phyloP scores from a whole-genome alignment of 2,113 vertebrate species.

The Tragelaphus buxtoni region DNA sequence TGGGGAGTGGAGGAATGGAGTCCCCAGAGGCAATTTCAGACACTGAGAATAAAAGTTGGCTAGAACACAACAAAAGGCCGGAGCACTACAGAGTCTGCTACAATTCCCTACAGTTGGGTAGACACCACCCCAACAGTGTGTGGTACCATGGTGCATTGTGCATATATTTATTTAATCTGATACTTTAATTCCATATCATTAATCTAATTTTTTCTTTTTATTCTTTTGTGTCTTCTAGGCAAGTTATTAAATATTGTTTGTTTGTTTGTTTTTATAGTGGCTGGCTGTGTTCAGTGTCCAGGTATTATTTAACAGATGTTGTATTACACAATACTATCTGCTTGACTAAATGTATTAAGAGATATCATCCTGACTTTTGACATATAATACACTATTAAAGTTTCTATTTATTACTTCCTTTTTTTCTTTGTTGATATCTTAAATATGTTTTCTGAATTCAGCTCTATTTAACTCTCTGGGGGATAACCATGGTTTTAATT shows the following conservation, averaged over 20 bases:
- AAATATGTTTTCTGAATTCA: background rate
- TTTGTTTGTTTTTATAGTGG: background rate
- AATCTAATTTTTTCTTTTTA: background rate
- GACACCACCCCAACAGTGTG: background rate
- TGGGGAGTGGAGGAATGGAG: background rate
- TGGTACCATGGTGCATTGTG: background rate
- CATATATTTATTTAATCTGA: background rate
- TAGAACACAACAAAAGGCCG: background rate
- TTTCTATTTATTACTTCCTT: background rate
- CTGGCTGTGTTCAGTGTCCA: background rate
- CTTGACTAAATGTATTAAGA: background rate
- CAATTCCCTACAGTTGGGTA: background rate
- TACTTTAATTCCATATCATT: background rate
- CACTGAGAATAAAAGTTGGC: background rate
- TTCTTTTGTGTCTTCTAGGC: background rate
- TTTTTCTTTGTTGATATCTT: background rate
- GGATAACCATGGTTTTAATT: background rate
- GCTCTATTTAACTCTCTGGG: background rate
- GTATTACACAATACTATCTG: background rate
- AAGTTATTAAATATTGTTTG: background rate
- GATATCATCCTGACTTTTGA: background rate
- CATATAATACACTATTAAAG: background rate
- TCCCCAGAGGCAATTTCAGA: background rate
- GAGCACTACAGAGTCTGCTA: background rate
- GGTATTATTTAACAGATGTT: background rate